A percentile compares a stretch with the other conserved stretches of the same genome.
These are phyloP conservation scores for Pachycephala philippinensis DNA, from an alignment of 2,113 vertebrate species.

Conservation along the genomic window DNA sequence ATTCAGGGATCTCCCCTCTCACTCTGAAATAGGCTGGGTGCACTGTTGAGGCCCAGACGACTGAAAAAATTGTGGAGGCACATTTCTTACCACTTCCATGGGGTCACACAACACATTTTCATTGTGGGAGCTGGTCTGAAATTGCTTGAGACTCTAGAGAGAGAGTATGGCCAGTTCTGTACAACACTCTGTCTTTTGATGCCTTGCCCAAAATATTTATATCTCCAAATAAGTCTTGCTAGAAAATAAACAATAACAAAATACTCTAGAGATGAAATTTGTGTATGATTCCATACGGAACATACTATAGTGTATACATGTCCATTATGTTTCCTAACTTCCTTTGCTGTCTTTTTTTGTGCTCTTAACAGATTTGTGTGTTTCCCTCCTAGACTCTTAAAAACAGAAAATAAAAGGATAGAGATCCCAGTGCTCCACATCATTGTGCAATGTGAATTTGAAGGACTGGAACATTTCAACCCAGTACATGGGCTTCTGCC, in stretches of 20 bases:
- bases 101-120: neutral
- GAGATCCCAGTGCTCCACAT: neutral
- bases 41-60: neutral
- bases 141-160: neutral
- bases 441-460: conserved; percentile 8
- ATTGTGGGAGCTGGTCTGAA: neutral
- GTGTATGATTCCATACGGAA: neutral
- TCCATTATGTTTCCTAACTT: neutral
- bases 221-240: neutral
- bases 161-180: neutral
- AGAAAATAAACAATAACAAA: neutral
- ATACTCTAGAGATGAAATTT: neutral
- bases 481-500: neutral
- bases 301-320: neutral
- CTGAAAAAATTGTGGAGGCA: neutral
- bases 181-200: neutral
- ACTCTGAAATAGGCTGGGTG: neutral
- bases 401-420: neutral
- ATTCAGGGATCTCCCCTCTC: neutral
- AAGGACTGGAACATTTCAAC: neutral
- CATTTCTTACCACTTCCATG: neutral
- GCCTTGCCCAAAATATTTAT: neutral
- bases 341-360: neutral
- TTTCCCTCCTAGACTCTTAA: neutral
- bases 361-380: neutral